A percentile compares a stretch with the other conserved stretches of the same genome.
These are phyloP conservation scores for Myotis vivesi DNA, from an alignment of 2,797 vertebrate genomes.

Conservation along the genomic window DNA sequence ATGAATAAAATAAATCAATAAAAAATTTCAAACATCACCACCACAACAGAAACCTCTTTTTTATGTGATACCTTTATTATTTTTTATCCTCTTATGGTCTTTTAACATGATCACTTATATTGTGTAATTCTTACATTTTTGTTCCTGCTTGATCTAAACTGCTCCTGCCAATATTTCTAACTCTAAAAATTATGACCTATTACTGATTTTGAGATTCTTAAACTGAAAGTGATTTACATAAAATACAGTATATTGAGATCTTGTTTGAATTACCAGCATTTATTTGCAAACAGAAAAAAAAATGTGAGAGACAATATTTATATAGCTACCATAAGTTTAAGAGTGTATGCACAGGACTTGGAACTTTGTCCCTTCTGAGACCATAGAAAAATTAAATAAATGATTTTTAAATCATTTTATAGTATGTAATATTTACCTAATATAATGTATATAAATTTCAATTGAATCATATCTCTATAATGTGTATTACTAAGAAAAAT, in stretches of 20 bases:
- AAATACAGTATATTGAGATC: slow-evolving; percentile 81
- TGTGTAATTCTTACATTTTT: slow-evolving; percentile 19
- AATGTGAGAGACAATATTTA: slow-evolving; percentile 80
- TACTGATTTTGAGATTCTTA: slow-evolving; percentile 82
- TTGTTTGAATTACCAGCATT: slow-evolving; percentile 79
- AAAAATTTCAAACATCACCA: neutral
- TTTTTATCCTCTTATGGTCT: neutral
- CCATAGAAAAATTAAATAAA: slow-evolving; percentile 76
- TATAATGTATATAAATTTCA: slow-evolving; percentile 54
- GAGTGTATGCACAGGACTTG: slow-evolving; percentile 78
- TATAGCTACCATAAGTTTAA: slow-evolving; percentile 81
- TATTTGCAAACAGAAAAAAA: slow-evolving; percentile 81
- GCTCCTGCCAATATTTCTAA: slow-evolving; percentile 38
- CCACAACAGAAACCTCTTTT: neutral
- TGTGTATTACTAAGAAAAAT: neutral
- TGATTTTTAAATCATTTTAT: slow-evolving; percentile 70
- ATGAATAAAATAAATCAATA: neutral
- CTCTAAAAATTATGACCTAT: slow-evolving; percentile 76
- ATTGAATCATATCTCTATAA: neutral
- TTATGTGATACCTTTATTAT: neutral
- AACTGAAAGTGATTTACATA: slow-evolving; percentile 82
- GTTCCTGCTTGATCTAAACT: neutral
- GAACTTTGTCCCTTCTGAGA: slow-evolving; percentile 79
- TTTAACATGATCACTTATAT: neutral
- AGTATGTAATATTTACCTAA: slow-evolving; percentile 53